Base-by-base conservation (phyloP, 2,888 invertebrate genomes). In the Calliopum simillimum region DNA sequence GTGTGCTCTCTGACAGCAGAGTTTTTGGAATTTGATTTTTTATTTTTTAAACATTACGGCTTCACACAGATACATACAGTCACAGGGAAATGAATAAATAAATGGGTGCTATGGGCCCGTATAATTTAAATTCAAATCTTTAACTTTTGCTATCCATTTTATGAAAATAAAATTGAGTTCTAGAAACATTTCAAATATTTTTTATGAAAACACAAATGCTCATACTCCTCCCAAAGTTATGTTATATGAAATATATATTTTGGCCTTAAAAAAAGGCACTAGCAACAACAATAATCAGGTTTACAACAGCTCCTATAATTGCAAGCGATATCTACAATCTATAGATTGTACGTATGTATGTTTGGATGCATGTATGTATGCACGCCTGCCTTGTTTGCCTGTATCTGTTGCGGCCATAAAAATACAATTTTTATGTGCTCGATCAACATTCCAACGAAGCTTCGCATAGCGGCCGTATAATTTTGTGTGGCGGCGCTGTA, bases 401-500 rank as follows among this genome's bases (percentile, higher is more conserved):
- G 33, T 33, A 33, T 33, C 33, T 33, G 33, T 33, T 33, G 33
- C 33, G 33, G 33, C 33, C 33, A 33, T 33, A 12, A 44, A 46
- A 46, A 47, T n/a, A 19, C 64, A 25, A 64, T 11, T 46, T 67
- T 49, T 55, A 49, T 67, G 59, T 59, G 67, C 67, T 58, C 67
- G 67, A 67, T 75, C 73, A 73, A 73, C 77, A 77, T 77, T 77
- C 77, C 77, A 51, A 33, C 53, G 21, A 13, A 73, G 73, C 58
- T 69, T 61, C 56, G 8, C 63, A 63, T 69, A 62, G 58, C 59
- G 71, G 56, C 74, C 77, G 72, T 67, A 53, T 70, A 71, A 2
- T 8, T 16, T 25, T 6, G 4, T n/a, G 72, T 64, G 74, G 76
- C 73, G 77, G 66, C 46, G 68, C 33, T 68, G 70, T 46, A 23